Percentiles rank a stretch among this genome's conserved stretches.
These are phyloP conservation scores for Chrosomus eos DNA, from an alignment of 2,797 vertebrate species.

Conservation along the genomic window DNA sequence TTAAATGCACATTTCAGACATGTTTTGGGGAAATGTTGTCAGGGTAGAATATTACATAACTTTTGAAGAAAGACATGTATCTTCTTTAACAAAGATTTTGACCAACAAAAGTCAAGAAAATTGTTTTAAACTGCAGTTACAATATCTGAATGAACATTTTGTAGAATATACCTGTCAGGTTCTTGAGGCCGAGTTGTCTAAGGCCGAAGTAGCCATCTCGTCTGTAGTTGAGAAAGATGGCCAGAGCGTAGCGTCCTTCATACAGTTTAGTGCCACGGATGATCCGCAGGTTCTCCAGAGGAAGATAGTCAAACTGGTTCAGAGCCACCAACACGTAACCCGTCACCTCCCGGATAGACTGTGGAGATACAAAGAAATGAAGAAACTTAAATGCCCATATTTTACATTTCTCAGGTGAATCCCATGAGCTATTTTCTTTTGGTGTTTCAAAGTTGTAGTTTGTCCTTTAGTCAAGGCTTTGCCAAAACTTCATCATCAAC, in stretches of 20 bases:
- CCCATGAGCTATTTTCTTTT: neutral
- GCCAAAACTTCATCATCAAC: slow-evolving; percentile 12
- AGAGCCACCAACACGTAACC: slow-evolving; percentile 96
- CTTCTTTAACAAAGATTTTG: neutral
- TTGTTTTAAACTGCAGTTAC: neutral
- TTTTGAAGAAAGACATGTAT: neutral
- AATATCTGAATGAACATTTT: neutral
- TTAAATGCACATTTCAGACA: neutral
- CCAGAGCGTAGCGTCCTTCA: slow-evolving; percentile 90
- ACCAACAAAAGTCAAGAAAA: neutral
- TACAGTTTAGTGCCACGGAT: slow-evolving; percentile 95
- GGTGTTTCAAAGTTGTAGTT: neutral
- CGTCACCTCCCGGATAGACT: slow-evolving; percentile 94
- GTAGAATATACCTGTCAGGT: slow-evolving; percentile 83
- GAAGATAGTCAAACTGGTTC: slow-evolving; percentile 97
- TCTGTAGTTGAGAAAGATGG: slow-evolving; percentile 96
- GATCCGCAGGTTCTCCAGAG: slow-evolving; percentile 95
- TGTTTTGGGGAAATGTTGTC: neutral
- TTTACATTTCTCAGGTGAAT: neutral
- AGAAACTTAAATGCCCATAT: neutral
- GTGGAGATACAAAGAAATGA: neutral
- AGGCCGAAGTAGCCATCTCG: slow-evolving; percentile 93
- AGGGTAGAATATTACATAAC: neutral
- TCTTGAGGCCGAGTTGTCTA: slow-evolving; percentile 90
- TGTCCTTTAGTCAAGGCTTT: neutral